Conservation (phyloP, 2,888 invertebrate genomes). For the Mechanitis messenoides region DNA sequence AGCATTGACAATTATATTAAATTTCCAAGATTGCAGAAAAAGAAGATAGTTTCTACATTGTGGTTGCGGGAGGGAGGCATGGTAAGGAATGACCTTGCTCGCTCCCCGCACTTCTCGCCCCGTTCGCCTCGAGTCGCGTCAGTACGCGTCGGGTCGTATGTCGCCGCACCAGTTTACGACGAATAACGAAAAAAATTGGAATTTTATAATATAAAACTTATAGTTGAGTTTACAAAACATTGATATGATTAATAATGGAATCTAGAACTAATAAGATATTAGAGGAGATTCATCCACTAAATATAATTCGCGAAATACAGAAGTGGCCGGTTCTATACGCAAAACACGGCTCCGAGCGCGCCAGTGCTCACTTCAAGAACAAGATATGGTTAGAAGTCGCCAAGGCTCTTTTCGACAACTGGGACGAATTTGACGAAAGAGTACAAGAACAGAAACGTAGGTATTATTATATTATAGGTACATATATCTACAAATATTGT, state of each 20-base stretch:
- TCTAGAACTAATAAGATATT: conserved; percentile 35
- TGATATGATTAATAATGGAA: conserved; percentile 11
- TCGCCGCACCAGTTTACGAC: conserved; percentile 17
- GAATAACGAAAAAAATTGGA: no score
- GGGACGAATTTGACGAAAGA: conserved; percentile 31
- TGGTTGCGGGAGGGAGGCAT: no score
- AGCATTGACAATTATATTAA: no score
- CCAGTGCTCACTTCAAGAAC: conserved; percentile 34
- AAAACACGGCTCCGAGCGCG: conserved; percentile 36
- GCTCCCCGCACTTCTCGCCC: conserved; percentile 24
- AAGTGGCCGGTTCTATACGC: conserved; percentile 44
- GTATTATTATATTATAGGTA: not conserved
- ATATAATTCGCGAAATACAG: conserved; percentile 45
- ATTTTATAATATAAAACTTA: no score
- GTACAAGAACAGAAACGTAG: conserved; percentile 36
- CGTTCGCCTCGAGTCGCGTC: conserved; percentile 18
- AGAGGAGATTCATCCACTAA: conserved; percentile 42
- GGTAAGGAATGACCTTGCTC: conserved; percentile 8
- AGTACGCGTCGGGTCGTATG: conserved; percentile 17
- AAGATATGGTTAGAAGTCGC: conserved; percentile 44
- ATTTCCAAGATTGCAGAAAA: no score
- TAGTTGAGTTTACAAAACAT: not conserved
- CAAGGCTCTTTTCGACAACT: conserved; percentile 36
- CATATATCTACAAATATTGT: not conserved
- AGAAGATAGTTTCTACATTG: no score